Conservation (phyloP, 2,797 vertebrate species). For the Poecilia gillii region DNA sequence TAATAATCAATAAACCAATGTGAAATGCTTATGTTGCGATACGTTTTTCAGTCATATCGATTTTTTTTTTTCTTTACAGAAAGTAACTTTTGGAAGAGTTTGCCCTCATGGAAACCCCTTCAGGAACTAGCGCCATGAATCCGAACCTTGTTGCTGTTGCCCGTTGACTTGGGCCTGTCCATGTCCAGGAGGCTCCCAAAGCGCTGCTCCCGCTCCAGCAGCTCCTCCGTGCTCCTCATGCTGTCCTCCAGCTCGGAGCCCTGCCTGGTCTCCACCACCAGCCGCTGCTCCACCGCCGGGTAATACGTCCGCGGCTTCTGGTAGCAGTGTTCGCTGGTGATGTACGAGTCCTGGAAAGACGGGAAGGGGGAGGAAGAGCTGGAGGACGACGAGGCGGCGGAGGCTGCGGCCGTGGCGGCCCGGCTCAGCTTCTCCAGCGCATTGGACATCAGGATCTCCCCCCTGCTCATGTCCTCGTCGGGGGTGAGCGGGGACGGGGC, state of each 20-base stretch:
- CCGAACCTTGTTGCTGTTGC: slow-evolving; percentile 70
- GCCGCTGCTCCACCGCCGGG: slow-evolving; percentile 92
- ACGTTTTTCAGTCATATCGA: too few relatives aligned
- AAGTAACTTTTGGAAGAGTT: not conserved
- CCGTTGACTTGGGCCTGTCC: slow-evolving; percentile 72
- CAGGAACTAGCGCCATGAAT: not conserved
- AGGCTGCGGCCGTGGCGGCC: slow-evolving; percentile 63
- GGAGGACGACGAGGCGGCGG: slow-evolving; percentile 65
- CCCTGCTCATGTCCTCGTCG: slow-evolving; percentile 73
- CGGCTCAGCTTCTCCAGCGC: slow-evolving; percentile 83
- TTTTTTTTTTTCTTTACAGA: not conserved
- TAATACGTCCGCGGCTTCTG: slow-evolving; percentile 95
- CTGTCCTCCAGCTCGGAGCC: slow-evolving; percentile 89
- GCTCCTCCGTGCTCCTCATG: slow-evolving; percentile 87
- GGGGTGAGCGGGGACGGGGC: slow-evolving; percentile 63
- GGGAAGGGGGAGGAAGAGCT: slow-evolving; percentile 71
- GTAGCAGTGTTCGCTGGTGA: slow-evolving; percentile 97
- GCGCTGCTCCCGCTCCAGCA: slow-evolving; percentile 85
- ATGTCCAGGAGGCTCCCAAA: slow-evolving; percentile 76
- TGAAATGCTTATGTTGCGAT: too few relatives aligned
- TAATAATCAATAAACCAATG: too few relatives aligned
- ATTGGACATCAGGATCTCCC: slow-evolving; percentile 82
- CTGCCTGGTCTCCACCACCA: slow-evolving; percentile 92
- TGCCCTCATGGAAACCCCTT: not conserved
- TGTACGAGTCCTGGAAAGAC: slow-evolving; percentile 93